These are phyloP conservation scores for Odiellus spinosus DNA, from an alignment of 2,888 invertebrate species.

Conservation along the genomic window DNA sequence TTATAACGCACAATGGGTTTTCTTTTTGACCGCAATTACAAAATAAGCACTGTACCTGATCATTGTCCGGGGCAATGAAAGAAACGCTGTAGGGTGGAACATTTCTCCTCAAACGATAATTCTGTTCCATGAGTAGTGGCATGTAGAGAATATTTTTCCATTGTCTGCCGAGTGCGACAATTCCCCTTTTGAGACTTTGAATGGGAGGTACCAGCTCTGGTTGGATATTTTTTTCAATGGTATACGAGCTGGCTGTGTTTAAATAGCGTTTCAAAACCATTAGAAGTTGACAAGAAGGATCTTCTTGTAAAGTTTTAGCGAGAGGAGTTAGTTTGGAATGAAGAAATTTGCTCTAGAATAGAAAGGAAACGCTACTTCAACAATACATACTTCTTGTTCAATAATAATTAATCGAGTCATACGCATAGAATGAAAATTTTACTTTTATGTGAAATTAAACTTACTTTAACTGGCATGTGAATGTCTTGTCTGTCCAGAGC, in stretches of 20 bases:
- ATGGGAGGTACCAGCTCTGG: slow-evolving; percentile 70
- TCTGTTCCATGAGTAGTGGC: slow-evolving; percentile 72
- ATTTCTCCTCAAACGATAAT: slow-evolving; percentile 49
- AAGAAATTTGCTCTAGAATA: slow-evolving; percentile 64
- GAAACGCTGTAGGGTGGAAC: slow-evolving; percentile 53
- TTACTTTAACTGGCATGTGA: slow-evolving; percentile 59
- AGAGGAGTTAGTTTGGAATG: slow-evolving; percentile 57
- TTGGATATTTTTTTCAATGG: slow-evolving; percentile 65
- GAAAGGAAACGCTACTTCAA: slow-evolving; percentile 7
- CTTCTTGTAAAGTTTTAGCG: slow-evolving; percentile 78
- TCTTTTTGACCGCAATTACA: too few relatives aligned
- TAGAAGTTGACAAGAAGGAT: slow-evolving; percentile 86
- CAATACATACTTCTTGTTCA: neutral
- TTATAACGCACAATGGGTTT: too few relatives aligned
- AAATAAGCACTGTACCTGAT: too few relatives aligned
- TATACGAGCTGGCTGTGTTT: slow-evolving; percentile 52
- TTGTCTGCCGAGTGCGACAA: slow-evolving; percentile 87
- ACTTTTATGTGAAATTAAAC: too few relatives aligned
- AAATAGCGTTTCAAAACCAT: slow-evolving; percentile 72
- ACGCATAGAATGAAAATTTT: too few relatives aligned
- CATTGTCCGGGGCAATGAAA: slow-evolving; percentile 46
- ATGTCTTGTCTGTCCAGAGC: slow-evolving; percentile 73
- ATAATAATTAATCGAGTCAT: neutral
- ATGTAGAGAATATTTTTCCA: slow-evolving; percentile 95
- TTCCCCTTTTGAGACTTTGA: slow-evolving; percentile 71